Evolutionary conservation across 2,888 invertebrate species (phyloP), one percentile per base, ranked within the genome.

Genomic region (Ceriagrion tenellum): DNA sequence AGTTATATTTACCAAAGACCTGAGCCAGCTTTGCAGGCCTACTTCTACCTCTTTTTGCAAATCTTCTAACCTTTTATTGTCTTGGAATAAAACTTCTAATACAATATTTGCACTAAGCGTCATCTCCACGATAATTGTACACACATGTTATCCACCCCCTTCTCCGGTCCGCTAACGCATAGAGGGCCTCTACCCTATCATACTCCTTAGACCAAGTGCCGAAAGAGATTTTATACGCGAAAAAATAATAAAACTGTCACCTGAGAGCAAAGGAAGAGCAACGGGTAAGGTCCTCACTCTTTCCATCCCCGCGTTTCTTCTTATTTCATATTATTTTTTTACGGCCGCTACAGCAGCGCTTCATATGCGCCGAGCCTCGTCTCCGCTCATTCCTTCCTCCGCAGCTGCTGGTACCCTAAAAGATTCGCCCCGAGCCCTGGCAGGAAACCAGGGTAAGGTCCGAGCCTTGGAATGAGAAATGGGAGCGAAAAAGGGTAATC

Each of bases 171-270:
- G 13, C 12, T 59, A 10, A 59, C 69, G 69, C 26, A 59, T 69
- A 0, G 23, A 26, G n/a, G 69, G 26, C 8, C 69, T 69, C 69
- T 26, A 20, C n/a, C n/a, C n/a, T n/a, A 35, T n/a, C 81, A 35
- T 35, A 2, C 81, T 81, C 35, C 81, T 13, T 0, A 12, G 30
- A 23, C 81, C 18, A 10, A 4, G 30, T 3, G 30, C 12, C 35
- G 81, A 81, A 35, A 81, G 81, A 81, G 81, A 81, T 81, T 81
- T 81, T 81, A 35, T 81, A 35, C 35, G 81, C 30, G 35, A 35
- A 59, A 81, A 81, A 81, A 81, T 81, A 81, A 81, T 81, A 81
- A 81, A 81, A 30, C 81, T 81, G 81, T 81, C 81, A 18, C 81
- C 81, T 81, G 81, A 81, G 81, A 30, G 81, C 35, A 18, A 81